Percentiles rank a stretch among this genome's conserved stretches.
phyloP scores from a whole-genome alignment of 2,113 vertebrate genomes.

The Formicarius rufipectus region DNA sequence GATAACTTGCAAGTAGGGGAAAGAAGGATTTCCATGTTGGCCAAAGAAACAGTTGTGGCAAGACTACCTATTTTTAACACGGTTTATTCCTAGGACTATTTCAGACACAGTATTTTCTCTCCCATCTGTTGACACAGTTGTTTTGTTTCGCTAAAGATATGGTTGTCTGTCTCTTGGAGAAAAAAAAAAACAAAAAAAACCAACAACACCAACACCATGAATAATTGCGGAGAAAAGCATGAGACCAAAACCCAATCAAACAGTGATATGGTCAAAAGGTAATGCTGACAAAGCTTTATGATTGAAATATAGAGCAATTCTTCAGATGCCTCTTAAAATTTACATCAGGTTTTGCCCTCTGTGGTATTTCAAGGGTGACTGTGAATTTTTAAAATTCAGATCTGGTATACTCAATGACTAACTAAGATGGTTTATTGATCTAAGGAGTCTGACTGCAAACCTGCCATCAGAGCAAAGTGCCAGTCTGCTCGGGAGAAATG shows the following conservation, averaged over 20 bases:
- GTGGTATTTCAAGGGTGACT: neutral
- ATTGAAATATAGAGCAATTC: neutral
- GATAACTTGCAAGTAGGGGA: neutral
- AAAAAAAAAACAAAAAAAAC: neutral
- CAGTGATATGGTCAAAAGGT: neutral
- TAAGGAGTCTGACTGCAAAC: neutral
- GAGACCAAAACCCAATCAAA: neutral
- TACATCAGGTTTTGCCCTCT: constrained; percentile 8
- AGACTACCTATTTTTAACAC: constrained; percentile 63
- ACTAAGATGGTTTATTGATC: constrained; percentile 38
- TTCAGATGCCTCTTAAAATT: neutral
- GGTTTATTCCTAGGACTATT: constrained; percentile 43
- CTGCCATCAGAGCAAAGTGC: neutral
- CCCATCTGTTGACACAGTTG: constrained; percentile 61
- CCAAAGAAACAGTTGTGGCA: constrained; percentile 45
- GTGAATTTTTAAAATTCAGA: constrained; percentile 49
- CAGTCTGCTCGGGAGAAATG: neutral
- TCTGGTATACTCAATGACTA: constrained; percentile 32
- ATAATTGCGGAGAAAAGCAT: neutral
- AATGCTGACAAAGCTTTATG: neutral
- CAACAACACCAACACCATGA: neutral
- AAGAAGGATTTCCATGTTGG: constrained; percentile 29
- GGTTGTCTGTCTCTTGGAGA: neutral
- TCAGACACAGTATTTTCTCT: constrained; percentile 54
- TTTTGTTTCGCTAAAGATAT: constrained; percentile 51